Conservation (phyloP, 2,888 invertebrate species). For the Drosophila mimetica region DNA sequence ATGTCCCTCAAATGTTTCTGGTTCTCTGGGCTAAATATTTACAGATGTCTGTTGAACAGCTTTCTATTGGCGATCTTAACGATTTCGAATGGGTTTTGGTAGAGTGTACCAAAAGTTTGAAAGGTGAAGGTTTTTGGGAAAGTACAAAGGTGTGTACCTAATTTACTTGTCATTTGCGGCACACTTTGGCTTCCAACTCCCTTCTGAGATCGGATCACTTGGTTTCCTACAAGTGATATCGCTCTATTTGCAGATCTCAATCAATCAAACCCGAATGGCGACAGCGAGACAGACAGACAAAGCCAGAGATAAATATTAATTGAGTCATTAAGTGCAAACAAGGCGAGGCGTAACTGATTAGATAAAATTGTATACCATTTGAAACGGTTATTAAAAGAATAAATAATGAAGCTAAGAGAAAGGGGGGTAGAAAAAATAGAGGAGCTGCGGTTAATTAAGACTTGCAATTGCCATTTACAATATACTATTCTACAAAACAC, state of each 20-base stretch:
- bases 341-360: slow-evolving; percentile 54
- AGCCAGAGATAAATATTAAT: slow-evolving; percentile 62
- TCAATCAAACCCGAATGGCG: slow-evolving; percentile 27
- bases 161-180: background rate
- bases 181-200: background rate
- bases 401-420: slow-evolving; percentile 9
- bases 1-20: slow-evolving; percentile 48
- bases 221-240: background rate
- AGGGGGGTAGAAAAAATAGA: background rate
- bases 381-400: slow-evolving; percentile 33
- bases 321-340: slow-evolving; percentile 63
- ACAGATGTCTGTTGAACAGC: background rate
- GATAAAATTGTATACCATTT: slow-evolving; percentile 67
- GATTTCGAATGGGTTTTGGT: slow-evolving; percentile 2
- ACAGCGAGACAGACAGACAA: slow-evolving; percentile 11
- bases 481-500: background rate
- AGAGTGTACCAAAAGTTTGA: background rate
- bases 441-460: background rate
- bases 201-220: background rate
- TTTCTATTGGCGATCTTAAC: slow-evolving; percentile 4
- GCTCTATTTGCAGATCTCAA: slow-evolving; percentile 22
- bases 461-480: background rate
- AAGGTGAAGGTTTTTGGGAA: background rate
- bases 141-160: background rate
- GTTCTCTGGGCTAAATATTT: slow-evolving; percentile 1